A percentile compares a stretch with the other conserved stretches of the same genome.
phyloP scores from a whole-genome alignment of 2,797 vertebrate species.

The Peromyscus attwateri region DNA sequence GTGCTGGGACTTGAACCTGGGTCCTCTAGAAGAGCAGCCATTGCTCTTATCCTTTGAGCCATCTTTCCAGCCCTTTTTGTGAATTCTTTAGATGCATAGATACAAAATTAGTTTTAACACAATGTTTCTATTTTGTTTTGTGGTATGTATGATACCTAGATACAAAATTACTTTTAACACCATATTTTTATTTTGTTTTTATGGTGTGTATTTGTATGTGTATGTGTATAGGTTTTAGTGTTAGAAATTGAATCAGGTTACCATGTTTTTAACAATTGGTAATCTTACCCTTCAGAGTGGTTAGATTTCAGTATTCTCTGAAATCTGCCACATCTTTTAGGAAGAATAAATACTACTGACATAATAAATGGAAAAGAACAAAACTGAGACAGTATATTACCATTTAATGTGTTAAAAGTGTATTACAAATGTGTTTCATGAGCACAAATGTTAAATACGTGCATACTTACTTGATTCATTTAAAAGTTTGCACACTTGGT shows the following conservation, averaged over 20 bases:
- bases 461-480: background rate
- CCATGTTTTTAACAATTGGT: background rate
- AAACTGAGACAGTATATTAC: background rate
- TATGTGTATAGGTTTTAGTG: background rate
- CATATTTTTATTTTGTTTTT: background rate
- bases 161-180: slow-evolving; percentile 19
- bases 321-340: slow-evolving; percentile 42
- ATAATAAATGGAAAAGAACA: slow-evolving; percentile 41
- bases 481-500: background rate
- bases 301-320: slow-evolving; percentile 42
- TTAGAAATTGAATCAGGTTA: background rate
- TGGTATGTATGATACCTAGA: background rate
- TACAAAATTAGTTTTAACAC: slow-evolving; percentile 25
- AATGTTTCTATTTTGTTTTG: background rate
- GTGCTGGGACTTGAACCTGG: background rate
- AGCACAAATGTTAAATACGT: background rate
- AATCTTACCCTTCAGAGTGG: background rate
- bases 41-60: background rate
- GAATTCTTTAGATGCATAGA: background rate
- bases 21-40: background rate
- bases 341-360: slow-evolving; percentile 21
- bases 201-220: background rate
- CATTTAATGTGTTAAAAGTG: background rate
- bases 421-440: background rate
- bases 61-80: background rate